A percentile compares a stretch with the other conserved stretches of the same genome.
Evolutionary conservation across 2,797 vertebrate genomes (phyloP).

Genomic region (Catostomus latipinnis): DNA sequence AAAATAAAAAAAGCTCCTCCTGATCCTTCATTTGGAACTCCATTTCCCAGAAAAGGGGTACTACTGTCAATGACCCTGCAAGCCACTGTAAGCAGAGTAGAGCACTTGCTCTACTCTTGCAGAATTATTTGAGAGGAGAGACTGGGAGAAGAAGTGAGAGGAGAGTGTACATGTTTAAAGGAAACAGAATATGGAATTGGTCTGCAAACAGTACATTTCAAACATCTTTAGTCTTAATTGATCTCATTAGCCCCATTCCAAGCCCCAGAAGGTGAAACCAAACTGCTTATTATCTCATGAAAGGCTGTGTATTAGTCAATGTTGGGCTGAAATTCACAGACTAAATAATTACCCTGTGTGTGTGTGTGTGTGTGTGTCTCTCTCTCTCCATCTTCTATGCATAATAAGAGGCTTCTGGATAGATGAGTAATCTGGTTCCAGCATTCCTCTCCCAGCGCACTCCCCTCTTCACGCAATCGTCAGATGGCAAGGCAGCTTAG

Average conservation of each 20-base stretch:
- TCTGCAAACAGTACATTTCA: constrained; percentile 32
- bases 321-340: constrained; percentile 80
- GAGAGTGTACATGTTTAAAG: constrained; percentile 21
- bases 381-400: constrained; percentile 73
- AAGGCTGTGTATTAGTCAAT: constrained; percentile 78
- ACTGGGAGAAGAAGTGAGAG: constrained; percentile 33
- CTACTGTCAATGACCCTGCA: no score
- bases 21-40: no score
- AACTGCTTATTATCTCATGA: constrained; percentile 77
- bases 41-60: no score
- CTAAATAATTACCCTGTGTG: constrained; percentile 75
- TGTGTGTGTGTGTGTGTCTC: constrained; percentile 60
- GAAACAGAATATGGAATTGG: constrained; percentile 2
- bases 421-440: constrained; percentile 83
- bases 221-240: constrained; percentile 51
- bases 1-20: no score
- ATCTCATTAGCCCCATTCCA: constrained; percentile 61
- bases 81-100: constrained; percentile 10
- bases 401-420: constrained; percentile 80
- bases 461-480: constrained; percentile 78
- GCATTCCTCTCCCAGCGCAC: constrained; percentile 76
- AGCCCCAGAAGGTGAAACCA: constrained; percentile 75
- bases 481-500: constrained; percentile 85
- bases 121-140: constrained; percentile 48
- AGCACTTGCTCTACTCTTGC: constrained; percentile 20